A percentile compares a stretch with the other conserved stretches of the same genome.
Conservation (phyloP, 2,888 invertebrate genomes). For the Nymphalis c-album region DNA sequence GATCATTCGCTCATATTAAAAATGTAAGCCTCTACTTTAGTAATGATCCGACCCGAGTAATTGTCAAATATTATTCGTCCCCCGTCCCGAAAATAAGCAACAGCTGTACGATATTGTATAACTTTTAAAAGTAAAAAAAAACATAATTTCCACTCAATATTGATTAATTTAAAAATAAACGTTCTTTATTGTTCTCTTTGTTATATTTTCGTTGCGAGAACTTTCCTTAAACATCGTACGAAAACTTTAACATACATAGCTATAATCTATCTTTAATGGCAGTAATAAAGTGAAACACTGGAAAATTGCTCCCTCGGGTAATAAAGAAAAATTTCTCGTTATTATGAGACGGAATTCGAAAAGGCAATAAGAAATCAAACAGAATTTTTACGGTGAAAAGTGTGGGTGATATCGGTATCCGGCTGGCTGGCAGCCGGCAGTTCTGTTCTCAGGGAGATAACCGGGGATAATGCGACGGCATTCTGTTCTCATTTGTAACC, state of each 20-base stretch:
- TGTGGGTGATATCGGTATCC: slow-evolving; percentile 42
- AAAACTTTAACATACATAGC: slow-evolving; percentile 6
- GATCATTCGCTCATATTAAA: slow-evolving; percentile 26
- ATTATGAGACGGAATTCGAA: slow-evolving; percentile 16
- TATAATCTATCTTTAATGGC: slow-evolving; percentile 8
- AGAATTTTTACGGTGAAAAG: slow-evolving; percentile 24
- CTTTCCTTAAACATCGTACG: not conserved
- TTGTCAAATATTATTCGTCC: slow-evolving; percentile 24
- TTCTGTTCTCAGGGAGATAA: slow-evolving; percentile 62
- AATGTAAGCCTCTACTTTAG: slow-evolving; percentile 21
- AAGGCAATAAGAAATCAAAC: slow-evolving; percentile 22
- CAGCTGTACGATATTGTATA: slow-evolving; percentile 19
- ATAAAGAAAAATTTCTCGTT: slow-evolving; percentile 8
- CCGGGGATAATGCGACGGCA: slow-evolving; percentile 53
- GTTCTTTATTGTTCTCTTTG: not conserved
- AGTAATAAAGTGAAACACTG: slow-evolving; percentile 11
- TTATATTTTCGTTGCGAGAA: not conserved
- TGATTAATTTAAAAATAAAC: slow-evolving; percentile 10
- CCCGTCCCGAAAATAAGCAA: slow-evolving; percentile 11
- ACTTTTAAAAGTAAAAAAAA: slow-evolving; percentile 12
- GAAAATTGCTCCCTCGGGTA: slow-evolving; percentile 2
- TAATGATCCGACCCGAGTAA: slow-evolving; percentile 21
- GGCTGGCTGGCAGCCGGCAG: slow-evolving; percentile 34
- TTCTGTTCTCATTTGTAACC: slow-evolving; percentile 73
- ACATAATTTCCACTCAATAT: slow-evolving; percentile 14